A percentile compares a stretch with the other conserved stretches of the same genome.
These are phyloP conservation scores for Rhaphigaster nebulosa DNA, from an alignment of 2,888 invertebrate genomes.

Conservation along the genomic window DNA sequence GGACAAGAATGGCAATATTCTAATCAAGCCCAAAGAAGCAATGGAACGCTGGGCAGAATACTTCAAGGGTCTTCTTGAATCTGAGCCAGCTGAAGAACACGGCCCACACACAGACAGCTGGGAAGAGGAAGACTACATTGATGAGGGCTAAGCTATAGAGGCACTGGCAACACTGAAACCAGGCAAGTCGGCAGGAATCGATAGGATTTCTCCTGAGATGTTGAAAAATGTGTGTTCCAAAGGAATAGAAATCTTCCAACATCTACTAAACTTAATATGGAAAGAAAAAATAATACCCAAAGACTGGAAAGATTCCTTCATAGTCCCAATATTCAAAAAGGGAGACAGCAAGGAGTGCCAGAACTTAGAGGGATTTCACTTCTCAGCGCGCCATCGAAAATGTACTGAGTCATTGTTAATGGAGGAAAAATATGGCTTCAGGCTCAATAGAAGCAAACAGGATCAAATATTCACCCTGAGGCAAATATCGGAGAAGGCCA, in stretches of 20 bases:
- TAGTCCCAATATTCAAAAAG: too few species aligned
- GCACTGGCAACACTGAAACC: not conserved
- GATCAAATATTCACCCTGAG: too few species aligned
- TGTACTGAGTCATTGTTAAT: too few species aligned
- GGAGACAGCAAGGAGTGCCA: too few species aligned
- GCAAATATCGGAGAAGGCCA: too few species aligned
- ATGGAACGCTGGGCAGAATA: constrained; percentile 44
- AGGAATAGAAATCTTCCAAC: not conserved
- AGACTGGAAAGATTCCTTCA: not conserved
- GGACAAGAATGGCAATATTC: not conserved
- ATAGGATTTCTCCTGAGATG: not conserved
- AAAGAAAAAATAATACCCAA: not conserved
- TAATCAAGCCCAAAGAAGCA: not conserved
- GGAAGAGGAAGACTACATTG: not conserved
- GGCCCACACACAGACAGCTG: not conserved
- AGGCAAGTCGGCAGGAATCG: too few species aligned
- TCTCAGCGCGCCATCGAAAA: too few species aligned
- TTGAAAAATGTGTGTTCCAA: not conserved
- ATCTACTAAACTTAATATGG: not conserved
- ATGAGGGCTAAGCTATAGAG: constrained; percentile 68
- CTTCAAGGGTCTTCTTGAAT: not conserved
- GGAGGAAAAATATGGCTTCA: too few species aligned
- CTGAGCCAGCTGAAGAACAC: not conserved
- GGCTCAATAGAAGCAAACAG: too few species aligned
- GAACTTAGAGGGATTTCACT: too few species aligned